Percentiles rank a stretch among this genome's conserved stretches.
phyloP scores from a whole-genome alignment of 1,140 invertebrate species.

The Micrasema minimum region DNA sequence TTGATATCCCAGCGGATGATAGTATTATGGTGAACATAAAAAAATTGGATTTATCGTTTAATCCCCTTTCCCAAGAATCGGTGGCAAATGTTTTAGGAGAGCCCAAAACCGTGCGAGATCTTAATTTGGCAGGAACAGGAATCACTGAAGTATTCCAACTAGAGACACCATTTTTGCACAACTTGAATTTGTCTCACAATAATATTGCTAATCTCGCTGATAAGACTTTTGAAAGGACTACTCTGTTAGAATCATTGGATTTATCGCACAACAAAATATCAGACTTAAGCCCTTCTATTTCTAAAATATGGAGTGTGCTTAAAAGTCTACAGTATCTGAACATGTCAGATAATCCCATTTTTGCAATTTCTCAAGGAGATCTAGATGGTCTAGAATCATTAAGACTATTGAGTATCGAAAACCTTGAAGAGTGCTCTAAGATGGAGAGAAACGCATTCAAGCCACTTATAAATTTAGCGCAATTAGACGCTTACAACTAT shows the following conservation, averaged over 20 bases:
- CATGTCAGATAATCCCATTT: slow-evolving; percentile 82
- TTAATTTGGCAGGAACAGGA: slow-evolving; percentile 84
- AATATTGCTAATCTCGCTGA: slow-evolving; percentile 74
- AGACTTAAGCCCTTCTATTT: slow-evolving; percentile 68
- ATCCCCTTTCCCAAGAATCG: slow-evolving; percentile 80
- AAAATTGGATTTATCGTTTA: slow-evolving; percentile 85
- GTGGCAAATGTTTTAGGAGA: slow-evolving; percentile 83
- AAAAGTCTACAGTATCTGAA: slow-evolving; percentile 76
- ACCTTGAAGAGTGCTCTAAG: slow-evolving; percentile 75
- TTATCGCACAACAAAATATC: slow-evolving; percentile 79
- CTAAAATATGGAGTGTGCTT: slow-evolving; percentile 74
- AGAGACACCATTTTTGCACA: slow-evolving; percentile 87
- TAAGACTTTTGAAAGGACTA: slow-evolving; percentile 79
- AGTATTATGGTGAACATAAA: slow-evolving; percentile 90
- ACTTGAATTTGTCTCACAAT: slow-evolving; percentile 85
- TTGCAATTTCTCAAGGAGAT: slow-evolving; percentile 76
- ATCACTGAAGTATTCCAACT: slow-evolving; percentile 75
- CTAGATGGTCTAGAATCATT: slow-evolving; percentile 77
- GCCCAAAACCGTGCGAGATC: slow-evolving; percentile 84
- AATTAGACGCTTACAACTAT: slow-evolving; percentile 78
- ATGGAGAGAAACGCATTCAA: slow-evolving; percentile 88
- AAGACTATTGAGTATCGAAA: slow-evolving; percentile 73
- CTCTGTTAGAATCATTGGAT: slow-evolving; percentile 81
- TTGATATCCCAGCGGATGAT: slow-evolving; percentile 83
- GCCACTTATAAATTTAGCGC: slow-evolving; percentile 74